Evolutionary conservation across 1,140 invertebrate genomes (phyloP).

Genomic region (Wasmannia auropunctata): DNA sequence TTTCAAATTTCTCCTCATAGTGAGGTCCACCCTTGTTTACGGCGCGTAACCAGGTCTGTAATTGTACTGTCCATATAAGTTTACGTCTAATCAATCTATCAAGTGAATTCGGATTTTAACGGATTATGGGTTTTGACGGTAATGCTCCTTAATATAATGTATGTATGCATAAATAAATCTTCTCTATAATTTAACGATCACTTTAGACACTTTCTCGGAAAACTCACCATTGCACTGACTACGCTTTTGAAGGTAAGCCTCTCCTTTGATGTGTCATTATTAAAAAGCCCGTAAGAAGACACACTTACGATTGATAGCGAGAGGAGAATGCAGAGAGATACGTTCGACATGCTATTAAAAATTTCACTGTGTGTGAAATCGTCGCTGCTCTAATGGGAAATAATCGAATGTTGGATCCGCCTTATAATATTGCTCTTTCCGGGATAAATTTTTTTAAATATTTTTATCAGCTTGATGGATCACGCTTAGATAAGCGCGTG

Average conservation of each 20-base stretch:
- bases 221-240: conserved; percentile 43
- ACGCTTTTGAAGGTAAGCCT: neutral
- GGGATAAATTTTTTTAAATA: neutral
- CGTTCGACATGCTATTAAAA: conserved; percentile 1
- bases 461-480: neutral
- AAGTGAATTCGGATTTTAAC: too few relatives aligned
- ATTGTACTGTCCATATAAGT: too few relatives aligned
- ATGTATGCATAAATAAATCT: too few relatives aligned
- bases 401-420: neutral
- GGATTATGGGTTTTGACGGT: too few relatives aligned
- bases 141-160: too few relatives aligned
- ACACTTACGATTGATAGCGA: neutral
- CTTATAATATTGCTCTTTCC: neutral
- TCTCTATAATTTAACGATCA: too few relatives aligned
- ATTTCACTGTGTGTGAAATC: neutral
- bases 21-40: too few relatives aligned
- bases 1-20: too few relatives aligned
- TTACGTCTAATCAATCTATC: too few relatives aligned
- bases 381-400: neutral
- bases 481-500: neutral
- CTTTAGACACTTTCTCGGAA: neutral
- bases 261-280: neutral
- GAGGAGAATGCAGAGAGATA: neutral
- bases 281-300: neutral
- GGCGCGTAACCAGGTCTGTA: too few relatives aligned